phyloP scores from a whole-genome alignment of 1,140 invertebrate species.

The Anoplophora glabripennis region DNA sequence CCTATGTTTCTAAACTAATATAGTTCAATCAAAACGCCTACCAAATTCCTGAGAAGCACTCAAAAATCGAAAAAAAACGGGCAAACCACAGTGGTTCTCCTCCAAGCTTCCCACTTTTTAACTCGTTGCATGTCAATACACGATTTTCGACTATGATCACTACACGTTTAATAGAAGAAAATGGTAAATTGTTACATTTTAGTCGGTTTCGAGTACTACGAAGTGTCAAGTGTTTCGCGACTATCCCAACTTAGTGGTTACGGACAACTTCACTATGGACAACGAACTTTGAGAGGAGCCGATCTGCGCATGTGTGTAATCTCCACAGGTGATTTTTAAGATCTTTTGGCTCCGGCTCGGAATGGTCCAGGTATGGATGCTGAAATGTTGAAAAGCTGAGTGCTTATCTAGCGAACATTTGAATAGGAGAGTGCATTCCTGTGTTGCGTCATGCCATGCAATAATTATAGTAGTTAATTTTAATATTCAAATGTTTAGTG shows the following conservation, averaged over 20 bases:
- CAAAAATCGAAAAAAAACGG: constrained; percentile 1
- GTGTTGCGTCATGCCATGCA: too few species aligned
- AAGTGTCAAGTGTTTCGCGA: constrained; percentile 1
- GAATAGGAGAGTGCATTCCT: too few species aligned
- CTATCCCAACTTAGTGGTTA: neutral
- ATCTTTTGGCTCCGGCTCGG: too few species aligned
- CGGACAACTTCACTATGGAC: constrained; percentile 30
- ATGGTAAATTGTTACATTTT: constrained; percentile 11
- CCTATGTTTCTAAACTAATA: constrained; percentile 13
- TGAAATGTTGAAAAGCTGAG: too few species aligned
- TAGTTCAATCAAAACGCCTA: constrained; percentile 30
- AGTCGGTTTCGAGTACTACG: constrained; percentile 12
- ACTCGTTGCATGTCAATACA: neutral
- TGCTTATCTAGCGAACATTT: too few species aligned
- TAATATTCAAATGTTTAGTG: too few species aligned
- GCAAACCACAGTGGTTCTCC: neutral
- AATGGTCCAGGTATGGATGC: too few species aligned
- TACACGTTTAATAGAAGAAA: neutral
- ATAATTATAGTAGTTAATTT: too few species aligned
- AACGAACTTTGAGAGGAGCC: constrained; percentile 26
- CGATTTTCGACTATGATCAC: neutral
- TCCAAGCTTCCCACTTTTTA: neutral
- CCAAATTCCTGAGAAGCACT: constrained; percentile 35
- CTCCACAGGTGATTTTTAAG: constrained; percentile 31
- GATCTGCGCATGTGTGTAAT: constrained; percentile 21